These are phyloP conservation scores for Colinus virginianus DNA, from an alignment of 2,113 vertebrate genomes.

Conservation along the genomic window DNA sequence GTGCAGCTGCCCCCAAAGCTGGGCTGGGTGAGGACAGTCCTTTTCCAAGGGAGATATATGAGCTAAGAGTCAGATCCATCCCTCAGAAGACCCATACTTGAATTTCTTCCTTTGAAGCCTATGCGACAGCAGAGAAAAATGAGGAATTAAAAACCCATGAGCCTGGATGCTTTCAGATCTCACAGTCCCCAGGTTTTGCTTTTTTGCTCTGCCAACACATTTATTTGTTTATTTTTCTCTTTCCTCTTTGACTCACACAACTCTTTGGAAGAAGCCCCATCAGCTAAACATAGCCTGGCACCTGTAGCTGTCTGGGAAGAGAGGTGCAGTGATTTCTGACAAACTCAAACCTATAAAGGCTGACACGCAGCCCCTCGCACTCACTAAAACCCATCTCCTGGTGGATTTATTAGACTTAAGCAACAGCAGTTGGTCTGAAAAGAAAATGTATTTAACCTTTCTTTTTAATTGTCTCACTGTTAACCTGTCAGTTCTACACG, in stretches of 20 bases:
- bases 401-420: conserved; percentile 70
- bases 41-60: background rate
- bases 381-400: conserved; percentile 46
- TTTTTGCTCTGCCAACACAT: background rate
- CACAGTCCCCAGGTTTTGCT: background rate
- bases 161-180: background rate
- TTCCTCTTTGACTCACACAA: background rate
- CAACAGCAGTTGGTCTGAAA: conserved; percentile 69
- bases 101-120: background rate
- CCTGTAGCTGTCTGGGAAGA: conserved; percentile 51
- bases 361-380: conserved; percentile 43
- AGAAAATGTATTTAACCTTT: conserved; percentile 75
- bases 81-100: background rate
- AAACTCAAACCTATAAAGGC: conserved; percentile 38
- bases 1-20: background rate
- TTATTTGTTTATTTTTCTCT: background rate
- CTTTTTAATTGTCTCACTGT: conserved; percentile 68
- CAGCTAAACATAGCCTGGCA: conserved; percentile 39
- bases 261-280: conserved; percentile 4
- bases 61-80: background rate
- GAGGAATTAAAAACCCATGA: background rate
- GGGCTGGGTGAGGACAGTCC: rapidly evolving
- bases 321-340: conserved; percentile 32
- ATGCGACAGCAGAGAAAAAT: background rate
- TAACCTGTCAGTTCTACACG: conserved; percentile 67